A percentile compares a stretch with the other conserved stretches of the same genome.
Conservation (phyloP, 2,113 vertebrate genomes). For the Malurus elegans region DNA sequence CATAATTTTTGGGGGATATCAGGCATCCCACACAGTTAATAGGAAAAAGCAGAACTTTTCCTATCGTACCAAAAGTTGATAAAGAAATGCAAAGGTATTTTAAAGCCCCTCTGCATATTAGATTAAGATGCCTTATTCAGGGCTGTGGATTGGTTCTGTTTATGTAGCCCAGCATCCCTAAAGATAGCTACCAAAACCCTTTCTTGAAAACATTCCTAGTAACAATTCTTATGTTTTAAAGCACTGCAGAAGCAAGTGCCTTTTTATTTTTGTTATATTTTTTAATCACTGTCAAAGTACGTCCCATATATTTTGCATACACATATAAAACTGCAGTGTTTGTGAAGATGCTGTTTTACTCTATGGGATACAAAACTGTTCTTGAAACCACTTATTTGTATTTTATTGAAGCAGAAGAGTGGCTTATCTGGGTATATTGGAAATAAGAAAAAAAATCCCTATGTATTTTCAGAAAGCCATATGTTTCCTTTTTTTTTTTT, state of each 20-base stretch:
- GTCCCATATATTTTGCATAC: background rate
- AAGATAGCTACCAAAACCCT: background rate
- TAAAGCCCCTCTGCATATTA: background rate
- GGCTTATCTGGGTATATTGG: background rate
- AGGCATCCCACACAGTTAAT: background rate
- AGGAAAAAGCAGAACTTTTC: background rate
- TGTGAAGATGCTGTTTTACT: background rate
- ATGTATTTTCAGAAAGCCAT: constrained; percentile 1
- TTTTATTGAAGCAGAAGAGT: background rate
- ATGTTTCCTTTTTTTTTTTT: background rate
- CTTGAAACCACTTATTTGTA: background rate
- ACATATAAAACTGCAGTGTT: background rate
- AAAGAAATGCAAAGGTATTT: background rate
- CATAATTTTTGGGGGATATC: background rate
- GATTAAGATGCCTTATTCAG: background rate
- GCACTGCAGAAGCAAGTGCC: background rate
- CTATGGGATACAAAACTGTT: background rate
- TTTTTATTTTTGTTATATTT: background rate
- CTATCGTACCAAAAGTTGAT: background rate
- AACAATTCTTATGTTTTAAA: background rate
- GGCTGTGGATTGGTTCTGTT: background rate
- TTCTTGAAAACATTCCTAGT: background rate
- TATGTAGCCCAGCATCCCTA: background rate
- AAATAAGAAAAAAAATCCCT: background rate
- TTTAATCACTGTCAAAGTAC: background rate